Percentiles rank a stretch among this genome's conserved stretches.
These are phyloP conservation scores for Sturnus vulgaris DNA, from an alignment of 2,113 vertebrate genomes.

Conservation along the genomic window DNA sequence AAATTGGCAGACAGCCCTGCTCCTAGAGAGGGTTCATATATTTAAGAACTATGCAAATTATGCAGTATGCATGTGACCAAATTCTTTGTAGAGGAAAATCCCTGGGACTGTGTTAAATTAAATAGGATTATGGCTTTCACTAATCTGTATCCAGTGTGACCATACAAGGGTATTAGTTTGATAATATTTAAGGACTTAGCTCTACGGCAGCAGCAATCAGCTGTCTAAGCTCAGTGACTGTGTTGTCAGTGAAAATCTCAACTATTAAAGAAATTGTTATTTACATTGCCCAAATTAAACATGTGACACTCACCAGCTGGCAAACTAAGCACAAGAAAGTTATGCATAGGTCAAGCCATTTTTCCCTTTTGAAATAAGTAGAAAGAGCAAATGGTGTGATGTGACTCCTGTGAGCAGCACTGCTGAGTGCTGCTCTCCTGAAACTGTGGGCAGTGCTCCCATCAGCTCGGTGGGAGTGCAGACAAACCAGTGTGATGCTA, in stretches of 20 bases:
- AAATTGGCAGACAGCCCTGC: not conserved
- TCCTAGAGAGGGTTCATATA: not conserved
- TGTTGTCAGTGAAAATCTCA: conserved; percentile 11
- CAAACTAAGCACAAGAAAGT: conserved; percentile 7
- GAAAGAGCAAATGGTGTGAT: not conserved
- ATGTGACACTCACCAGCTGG: conserved; percentile 18
- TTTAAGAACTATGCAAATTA: conserved; percentile 47
- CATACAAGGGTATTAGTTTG: conserved; percentile 60
- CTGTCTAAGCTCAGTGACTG: not conserved
- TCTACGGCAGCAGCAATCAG: conserved; percentile 28
- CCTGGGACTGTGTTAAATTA: conserved; percentile 60
- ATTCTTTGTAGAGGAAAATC: conserved; percentile 56
- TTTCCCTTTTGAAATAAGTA: not conserved
- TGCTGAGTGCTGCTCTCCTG: not conserved
- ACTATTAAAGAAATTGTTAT: not conserved
- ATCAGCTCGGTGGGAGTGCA: not conserved
- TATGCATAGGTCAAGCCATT: not conserved
- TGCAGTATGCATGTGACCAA: conserved; percentile 36
- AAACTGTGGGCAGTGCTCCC: not conserved
- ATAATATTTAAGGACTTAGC: conserved; percentile 53
- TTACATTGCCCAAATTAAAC: not conserved
- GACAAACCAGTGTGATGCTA: not conserved
- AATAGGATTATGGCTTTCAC: conserved; percentile 61
- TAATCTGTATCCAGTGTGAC: conserved; percentile 62
- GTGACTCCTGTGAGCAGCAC: not conserved